These are phyloP conservation scores for Drosophila quadrilineata DNA, from an alignment of 1,140 invertebrate species.

Conservation along the genomic window DNA sequence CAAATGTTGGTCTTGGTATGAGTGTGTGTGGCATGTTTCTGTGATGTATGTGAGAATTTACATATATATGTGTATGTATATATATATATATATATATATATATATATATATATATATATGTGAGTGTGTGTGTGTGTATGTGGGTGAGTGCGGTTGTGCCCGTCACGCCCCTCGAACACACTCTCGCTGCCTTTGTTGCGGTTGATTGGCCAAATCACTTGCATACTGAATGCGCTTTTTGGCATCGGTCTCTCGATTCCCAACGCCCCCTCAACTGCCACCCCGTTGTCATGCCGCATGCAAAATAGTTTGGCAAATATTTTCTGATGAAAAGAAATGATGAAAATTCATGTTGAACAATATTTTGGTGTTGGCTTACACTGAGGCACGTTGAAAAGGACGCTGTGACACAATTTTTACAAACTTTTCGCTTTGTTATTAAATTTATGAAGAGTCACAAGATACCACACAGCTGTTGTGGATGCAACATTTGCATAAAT, in stretches of 20 bases:
- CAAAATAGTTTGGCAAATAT: slow-evolving; percentile 31
- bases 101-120: background rate
- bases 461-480: background rate
- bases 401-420: slow-evolving; percentile 3
- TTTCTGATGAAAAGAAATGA: slow-evolving; percentile 23
- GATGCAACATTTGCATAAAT: slow-evolving; percentile 38
- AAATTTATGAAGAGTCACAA: slow-evolving; percentile 20
- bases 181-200: slow-evolving; percentile 31
- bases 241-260: slow-evolving; percentile 1
- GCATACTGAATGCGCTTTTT: slow-evolving; percentile 44
- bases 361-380: slow-evolving; percentile 12
- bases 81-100: background rate
- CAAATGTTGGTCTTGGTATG: slow-evolving; percentile 30
- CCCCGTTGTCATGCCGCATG: background rate
- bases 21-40: no score
- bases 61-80: no score
- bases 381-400: background rate
- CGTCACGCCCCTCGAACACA: slow-evolving; percentile 1
- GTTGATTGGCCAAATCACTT: slow-evolving; percentile 67
- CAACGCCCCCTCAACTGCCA: background rate
- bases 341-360: no score
- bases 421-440: slow-evolving; percentile 30
- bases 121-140: background rate
- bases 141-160: background rate
- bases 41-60: no score